These are phyloP conservation scores for Pelobates fuscus DNA, from an alignment of 2,113 vertebrate genomes.

Conservation along the genomic window DNA sequence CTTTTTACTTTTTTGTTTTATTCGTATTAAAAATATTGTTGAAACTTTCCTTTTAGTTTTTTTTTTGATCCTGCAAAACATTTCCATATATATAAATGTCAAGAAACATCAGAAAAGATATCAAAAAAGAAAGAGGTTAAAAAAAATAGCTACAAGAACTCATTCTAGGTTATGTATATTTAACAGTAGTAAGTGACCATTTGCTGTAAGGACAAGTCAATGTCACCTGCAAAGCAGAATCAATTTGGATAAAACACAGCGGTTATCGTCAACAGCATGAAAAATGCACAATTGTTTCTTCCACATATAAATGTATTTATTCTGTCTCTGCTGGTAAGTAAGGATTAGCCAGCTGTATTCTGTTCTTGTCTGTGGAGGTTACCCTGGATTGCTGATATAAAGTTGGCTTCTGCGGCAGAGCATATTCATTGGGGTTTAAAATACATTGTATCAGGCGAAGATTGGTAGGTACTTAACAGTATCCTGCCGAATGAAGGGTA, in stretches of 20 bases:
- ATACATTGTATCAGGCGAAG: constrained; percentile 8
- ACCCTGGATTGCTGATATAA: constrained; percentile 48
- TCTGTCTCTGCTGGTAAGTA: constrained; percentile 11
- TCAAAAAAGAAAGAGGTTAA: not conserved
- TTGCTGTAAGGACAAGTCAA: constrained; percentile 19
- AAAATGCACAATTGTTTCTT: not conserved
- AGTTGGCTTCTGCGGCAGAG: constrained; percentile 47
- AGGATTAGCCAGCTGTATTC: constrained; percentile 25
- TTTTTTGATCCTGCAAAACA: not conserved
- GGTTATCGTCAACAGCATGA: constrained; percentile 10
- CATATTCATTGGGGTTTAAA: constrained; percentile 9
- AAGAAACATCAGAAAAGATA: not conserved
- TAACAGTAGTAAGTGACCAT: constrained; percentile 10
- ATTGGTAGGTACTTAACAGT: not conserved
- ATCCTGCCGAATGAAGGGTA: not conserved
- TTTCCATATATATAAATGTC: not conserved
- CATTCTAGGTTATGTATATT: constrained; percentile 3
- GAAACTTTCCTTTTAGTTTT: too few relatives aligned
- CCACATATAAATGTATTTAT: not conserved
- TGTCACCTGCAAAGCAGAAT: constrained; percentile 2
- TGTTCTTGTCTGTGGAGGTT: constrained; percentile 28
- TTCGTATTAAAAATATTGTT: too few relatives aligned
- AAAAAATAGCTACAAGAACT: not conserved
- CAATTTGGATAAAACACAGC: constrained; percentile 16
- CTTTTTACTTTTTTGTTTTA: too few relatives aligned